Evolutionary conservation across 92 coral and sea anemone genomes (phyloP).

Genomic region (Blastomussa wellsi): DNA sequence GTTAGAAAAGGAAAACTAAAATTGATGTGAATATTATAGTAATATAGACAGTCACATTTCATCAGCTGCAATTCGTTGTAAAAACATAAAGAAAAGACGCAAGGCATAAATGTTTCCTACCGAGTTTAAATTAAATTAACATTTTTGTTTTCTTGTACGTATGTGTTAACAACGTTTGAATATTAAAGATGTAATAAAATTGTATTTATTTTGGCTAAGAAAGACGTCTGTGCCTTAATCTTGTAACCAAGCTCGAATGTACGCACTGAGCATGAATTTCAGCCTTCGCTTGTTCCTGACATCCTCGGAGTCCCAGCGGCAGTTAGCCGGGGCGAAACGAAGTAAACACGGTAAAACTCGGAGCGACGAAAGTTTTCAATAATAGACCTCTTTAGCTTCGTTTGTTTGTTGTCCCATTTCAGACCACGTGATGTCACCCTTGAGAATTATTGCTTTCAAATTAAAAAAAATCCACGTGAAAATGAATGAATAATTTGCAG

Average conservation of each 20-base stretch:
- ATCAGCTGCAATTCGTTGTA: not conserved
- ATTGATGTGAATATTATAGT: not conserved
- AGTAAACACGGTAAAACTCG: too few relatives aligned
- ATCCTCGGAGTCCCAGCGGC: too few relatives aligned
- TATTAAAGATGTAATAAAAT: conserved; percentile 21
- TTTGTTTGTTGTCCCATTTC: too few relatives aligned
- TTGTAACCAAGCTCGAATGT: not conserved
- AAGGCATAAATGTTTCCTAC: not conserved
- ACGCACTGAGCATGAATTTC: not conserved
- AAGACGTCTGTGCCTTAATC: not conserved
- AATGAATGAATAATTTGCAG: too few relatives aligned
- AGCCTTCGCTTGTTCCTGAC: not conserved
- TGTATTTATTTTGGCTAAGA: conserved; percentile 16
- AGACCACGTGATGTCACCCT: too few relatives aligned
- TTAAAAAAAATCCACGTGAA: too few relatives aligned
- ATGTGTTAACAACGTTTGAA: conserved; percentile 7
- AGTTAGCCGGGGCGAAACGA: too few relatives aligned
- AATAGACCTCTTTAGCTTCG: too few relatives aligned
- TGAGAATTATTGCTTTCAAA: too few relatives aligned
- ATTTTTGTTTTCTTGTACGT: conserved; percentile 7
- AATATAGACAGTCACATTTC: not conserved
- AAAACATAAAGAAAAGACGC: not conserved
- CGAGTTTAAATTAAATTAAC: not conserved
- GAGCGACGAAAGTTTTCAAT: too few relatives aligned
- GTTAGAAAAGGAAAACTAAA: not conserved